Base-by-base conservation (phyloP, 1,140 invertebrate species). In the Ceratosolen fusciceps region DNA sequence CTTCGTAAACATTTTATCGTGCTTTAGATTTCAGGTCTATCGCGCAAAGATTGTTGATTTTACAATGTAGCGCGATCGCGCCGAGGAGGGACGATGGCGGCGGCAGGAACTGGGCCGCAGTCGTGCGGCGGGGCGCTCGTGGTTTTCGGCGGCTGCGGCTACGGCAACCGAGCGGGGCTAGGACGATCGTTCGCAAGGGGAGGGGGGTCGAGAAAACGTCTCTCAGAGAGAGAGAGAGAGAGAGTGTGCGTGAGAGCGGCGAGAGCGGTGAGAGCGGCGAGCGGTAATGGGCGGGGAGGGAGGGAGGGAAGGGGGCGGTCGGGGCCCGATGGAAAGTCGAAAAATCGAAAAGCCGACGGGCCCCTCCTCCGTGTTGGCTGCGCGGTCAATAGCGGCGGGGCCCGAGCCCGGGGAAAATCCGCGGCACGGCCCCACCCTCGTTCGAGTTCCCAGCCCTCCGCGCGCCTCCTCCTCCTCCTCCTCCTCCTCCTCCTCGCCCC, bases 1-100 rank as follows among this genome's bases (percentile, higher is more conserved):
- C 60, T 65, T 65, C 21, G 60, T 65, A 37, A 65, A 65, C 31
- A 37, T 65, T 65, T 65, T 21, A 37, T 65, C 60, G 60, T 65
- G 60, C 60, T 65, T 65, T 65, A 65, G 60, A 65, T 65, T 65
- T n/a, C 19, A 65, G 31, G 21, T 65, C 60, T 65, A 65, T 65
- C 34, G 60, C 19, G 34, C 5, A 65, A 65, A 65, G 60, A 65
- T 37, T 65, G 60, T 37, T 65, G 34, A 65, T 37, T 65, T 65
- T 37, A 65, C 31, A 37, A 37, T 65, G 31, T 65, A 37, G 31
- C 31, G 14, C 26, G 31, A 65, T 31, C 37, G 2, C 1, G 12
- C 16, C 16, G 34, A n/a, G 34, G 31, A 60, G 29, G 8, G 8
- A 21, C 24, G 29, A 19, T 21, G 43, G 37, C 16, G 21, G 34